phyloP scores from a whole-genome alignment of 2,113 vertebrate species.

The Hydrochoerus hydrochaeris region DNA sequence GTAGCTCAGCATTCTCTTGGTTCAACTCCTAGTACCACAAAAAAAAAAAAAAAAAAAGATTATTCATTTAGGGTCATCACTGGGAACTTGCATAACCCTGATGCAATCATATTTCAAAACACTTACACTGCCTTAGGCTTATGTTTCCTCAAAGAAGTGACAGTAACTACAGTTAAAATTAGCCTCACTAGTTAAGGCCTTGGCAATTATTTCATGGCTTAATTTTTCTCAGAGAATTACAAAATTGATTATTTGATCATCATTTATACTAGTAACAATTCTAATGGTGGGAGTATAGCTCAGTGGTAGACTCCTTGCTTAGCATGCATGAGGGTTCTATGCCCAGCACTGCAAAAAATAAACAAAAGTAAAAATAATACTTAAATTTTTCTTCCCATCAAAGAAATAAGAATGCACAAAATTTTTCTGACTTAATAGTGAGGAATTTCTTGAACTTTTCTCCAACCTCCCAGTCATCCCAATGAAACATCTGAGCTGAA shows the following conservation, averaged over 20 bases:
- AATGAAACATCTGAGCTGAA: constrained; percentile 29
- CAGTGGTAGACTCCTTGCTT: not conserved
- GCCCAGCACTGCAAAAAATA: not conserved
- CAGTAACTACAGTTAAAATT: not conserved
- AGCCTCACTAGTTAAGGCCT: not conserved
- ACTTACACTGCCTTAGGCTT: not conserved
- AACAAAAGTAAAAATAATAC: constrained; percentile 19
- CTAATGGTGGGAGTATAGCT: not conserved
- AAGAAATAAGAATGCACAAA: constrained; percentile 6
- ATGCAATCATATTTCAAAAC: not conserved
- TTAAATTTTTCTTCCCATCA: not conserved
- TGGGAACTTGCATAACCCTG: not conserved
- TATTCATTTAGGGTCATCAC: not conserved
- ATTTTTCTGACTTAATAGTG: not conserved
- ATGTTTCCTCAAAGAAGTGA: not conserved
- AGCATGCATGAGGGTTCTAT: not conserved
- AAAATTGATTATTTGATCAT: not conserved
- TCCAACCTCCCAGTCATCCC: not conserved
- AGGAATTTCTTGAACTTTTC: constrained; percentile 39
- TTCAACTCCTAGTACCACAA: not conserved
- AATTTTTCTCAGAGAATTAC: constrained; percentile 1
- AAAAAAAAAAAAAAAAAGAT: not conserved
- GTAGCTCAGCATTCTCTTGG: not conserved
- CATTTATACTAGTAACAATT: not conserved
- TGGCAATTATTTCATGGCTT: constrained; percentile 19